These are phyloP conservation scores for Patagioenas fasciata DNA, from an alignment of 2,113 vertebrate genomes.

Conservation along the genomic window DNA sequence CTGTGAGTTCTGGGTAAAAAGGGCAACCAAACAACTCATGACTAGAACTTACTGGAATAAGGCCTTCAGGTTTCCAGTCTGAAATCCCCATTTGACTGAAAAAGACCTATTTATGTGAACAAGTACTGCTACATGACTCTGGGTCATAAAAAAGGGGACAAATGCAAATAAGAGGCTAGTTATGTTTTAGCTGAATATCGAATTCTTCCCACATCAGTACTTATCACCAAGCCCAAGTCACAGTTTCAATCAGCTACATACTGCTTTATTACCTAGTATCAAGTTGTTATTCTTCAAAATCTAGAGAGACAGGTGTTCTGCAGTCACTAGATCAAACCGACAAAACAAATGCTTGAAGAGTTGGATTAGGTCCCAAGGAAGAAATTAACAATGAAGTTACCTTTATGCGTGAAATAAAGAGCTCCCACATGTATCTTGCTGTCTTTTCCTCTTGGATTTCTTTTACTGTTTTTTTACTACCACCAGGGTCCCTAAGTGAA, in stretches of 20 bases:
- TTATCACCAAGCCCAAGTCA: not conserved
- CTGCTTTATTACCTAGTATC: not conserved
- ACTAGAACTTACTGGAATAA: not conserved
- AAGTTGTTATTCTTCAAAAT: not conserved
- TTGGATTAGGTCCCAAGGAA: not conserved
- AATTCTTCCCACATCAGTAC: not conserved
- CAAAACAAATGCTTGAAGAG: not conserved
- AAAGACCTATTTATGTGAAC: not conserved
- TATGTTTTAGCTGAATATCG: not conserved
- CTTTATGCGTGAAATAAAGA: conserved; percentile 66
- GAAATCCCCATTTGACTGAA: not conserved
- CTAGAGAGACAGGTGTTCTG: not conserved
- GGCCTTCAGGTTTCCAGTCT: not conserved
- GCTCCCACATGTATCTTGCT: conserved; percentile 74
- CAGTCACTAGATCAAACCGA: not conserved
- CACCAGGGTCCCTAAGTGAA: conserved; percentile 77
- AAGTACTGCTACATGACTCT: not conserved
- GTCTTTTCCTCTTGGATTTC: conserved; percentile 74
- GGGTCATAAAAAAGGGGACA: not conserved
- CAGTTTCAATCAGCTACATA: not conserved
- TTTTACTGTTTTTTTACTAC: conserved; percentile 69
- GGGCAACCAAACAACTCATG: not conserved
- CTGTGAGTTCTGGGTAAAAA: not conserved
- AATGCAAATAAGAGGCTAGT: not conserved
- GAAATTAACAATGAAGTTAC: conserved; percentile 36